Conservation (phyloP, 2,797 vertebrate species). For the Alfaro cultratus region DNA sequence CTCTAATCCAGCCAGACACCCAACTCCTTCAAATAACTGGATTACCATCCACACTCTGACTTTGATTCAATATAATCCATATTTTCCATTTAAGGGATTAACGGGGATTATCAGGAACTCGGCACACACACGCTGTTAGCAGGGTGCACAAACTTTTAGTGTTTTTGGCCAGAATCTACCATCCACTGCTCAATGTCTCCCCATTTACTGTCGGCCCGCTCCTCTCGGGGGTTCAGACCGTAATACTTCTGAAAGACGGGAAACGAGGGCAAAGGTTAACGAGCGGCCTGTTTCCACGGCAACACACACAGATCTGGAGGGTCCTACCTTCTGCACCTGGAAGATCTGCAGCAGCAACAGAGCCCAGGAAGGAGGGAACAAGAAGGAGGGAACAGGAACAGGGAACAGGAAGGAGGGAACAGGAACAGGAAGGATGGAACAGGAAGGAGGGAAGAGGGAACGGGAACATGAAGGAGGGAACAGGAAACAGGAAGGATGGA, state of each 20-base stretch:
- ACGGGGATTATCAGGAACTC: slow-evolving; percentile 25
- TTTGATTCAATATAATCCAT: slow-evolving; percentile 60
- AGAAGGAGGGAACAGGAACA: background rate
- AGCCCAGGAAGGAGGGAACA: slow-evolving; percentile 21
- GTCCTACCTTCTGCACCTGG: slow-evolving; percentile 98
- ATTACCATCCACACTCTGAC: slow-evolving; percentile 57
- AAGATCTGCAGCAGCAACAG: slow-evolving; percentile 85
- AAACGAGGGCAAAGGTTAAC: slow-evolving; percentile 20
- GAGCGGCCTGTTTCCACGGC: background rate
- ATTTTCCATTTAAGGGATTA: slow-evolving; percentile 54
- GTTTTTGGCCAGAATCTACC: slow-evolving; percentile 79
- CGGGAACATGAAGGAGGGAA: no score
- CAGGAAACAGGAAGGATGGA: no score
- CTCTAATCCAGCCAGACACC: slow-evolving; percentile 40
- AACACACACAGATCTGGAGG: background rate
- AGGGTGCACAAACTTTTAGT: slow-evolving; percentile 13
- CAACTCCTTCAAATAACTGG: slow-evolving; percentile 53
- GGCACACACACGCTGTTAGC: background rate
- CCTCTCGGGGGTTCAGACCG: slow-evolving; percentile 84
- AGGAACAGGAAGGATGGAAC: no score
- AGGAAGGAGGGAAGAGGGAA: no score
- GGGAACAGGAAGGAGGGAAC: no score
- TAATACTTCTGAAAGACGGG: slow-evolving; percentile 89
- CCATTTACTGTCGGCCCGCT: slow-evolving; percentile 86
- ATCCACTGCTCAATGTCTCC: slow-evolving; percentile 99